These are phyloP conservation scores for Phyllostomus discolor DNA, from an alignment of 2,113 vertebrate genomes.

Conservation along the genomic window DNA sequence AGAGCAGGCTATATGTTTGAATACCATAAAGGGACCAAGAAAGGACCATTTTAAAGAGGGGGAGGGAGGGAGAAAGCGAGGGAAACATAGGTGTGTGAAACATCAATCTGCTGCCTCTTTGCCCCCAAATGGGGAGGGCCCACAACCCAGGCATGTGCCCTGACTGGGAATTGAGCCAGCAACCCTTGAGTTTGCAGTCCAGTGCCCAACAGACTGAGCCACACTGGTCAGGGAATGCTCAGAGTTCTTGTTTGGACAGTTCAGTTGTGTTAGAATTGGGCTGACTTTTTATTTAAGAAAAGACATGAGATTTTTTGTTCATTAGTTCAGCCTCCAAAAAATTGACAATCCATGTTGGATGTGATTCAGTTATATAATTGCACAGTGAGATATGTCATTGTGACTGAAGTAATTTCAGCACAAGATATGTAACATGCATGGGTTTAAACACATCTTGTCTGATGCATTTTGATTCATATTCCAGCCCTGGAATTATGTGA, in stretches of 20 bases:
- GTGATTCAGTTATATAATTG: background rate
- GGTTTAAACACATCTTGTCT: background rate
- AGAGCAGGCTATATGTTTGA: background rate
- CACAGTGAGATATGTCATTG: background rate
- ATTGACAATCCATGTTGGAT: background rate
- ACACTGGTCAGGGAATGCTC: no score
- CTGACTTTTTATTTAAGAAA: background rate
- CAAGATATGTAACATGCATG: background rate
- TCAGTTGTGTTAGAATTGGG: background rate
- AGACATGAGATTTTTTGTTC: background rate
- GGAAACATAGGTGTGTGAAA: no score
- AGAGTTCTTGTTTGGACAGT: background rate
- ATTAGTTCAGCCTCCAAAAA: background rate
- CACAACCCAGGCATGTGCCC: no score
- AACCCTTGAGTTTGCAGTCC: no score
- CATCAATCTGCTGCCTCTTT: no score
- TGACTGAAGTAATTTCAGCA: background rate
- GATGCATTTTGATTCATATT: background rate
- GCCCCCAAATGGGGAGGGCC: no score
- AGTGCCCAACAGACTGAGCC: no score
- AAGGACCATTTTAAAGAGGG: background rate
- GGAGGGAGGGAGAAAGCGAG: no score
- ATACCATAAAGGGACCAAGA: background rate
- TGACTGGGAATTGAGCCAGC: no score
- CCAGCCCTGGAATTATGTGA: background rate